Conservation (phyloP, 37 sponge, comb jelly and placozoan species). For the Tethya wilhelma region DNA sequence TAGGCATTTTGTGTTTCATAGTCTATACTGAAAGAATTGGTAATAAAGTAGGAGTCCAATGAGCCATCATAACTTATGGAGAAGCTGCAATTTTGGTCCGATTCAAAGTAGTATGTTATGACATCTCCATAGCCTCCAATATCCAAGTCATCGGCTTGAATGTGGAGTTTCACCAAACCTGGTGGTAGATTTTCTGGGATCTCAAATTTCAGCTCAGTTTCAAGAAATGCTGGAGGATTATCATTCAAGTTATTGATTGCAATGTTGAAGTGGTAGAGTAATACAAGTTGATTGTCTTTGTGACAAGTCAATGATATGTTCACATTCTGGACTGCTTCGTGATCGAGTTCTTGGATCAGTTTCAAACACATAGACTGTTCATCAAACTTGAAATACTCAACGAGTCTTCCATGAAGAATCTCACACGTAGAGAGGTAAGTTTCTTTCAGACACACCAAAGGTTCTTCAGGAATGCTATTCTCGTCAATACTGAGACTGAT, state of each 20-base stretch:
- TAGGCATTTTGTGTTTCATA: conserved; percentile 11
- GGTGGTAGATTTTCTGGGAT: conserved; percentile 15
- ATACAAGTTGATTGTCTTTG: background rate
- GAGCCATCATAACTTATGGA: background rate
- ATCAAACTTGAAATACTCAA: background rate
- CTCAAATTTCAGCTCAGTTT: background rate
- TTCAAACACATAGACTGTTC: background rate
- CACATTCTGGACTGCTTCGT: background rate
- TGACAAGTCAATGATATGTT: background rate
- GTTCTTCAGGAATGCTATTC: background rate
- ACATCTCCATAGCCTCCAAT: background rate
- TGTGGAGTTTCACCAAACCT: background rate
- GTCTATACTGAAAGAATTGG: conserved; percentile 8
- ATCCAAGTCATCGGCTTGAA: conserved; percentile 14
- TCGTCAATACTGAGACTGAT: background rate
- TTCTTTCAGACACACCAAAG: background rate
- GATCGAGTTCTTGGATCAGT: conserved; percentile 8
- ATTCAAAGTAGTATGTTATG: conserved; percentile 4
- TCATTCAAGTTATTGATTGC: conserved; percentile 18
- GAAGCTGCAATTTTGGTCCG: background rate
- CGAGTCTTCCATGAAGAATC: background rate
- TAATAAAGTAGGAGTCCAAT: background rate
- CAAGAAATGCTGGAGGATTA: background rate
- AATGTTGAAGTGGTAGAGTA: background rate
- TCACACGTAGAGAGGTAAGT: background rate